Percentiles rank a stretch among this genome's conserved stretches.
phyloP scores from a whole-genome alignment of 2,113 vertebrate genomes.

The Myxocyprinus asiaticus region DNA sequence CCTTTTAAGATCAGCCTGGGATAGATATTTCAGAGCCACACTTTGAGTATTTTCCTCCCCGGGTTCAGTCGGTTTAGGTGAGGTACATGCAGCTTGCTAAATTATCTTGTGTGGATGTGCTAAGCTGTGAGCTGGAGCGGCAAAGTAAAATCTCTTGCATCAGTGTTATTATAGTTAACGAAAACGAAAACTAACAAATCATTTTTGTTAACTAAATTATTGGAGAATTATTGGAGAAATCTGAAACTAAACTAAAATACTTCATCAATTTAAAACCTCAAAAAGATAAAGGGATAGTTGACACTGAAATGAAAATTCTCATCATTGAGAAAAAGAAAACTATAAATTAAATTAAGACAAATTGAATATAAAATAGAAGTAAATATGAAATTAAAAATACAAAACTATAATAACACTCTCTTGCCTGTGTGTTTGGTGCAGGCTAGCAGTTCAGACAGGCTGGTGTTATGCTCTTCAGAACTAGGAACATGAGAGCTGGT shows the following conservation, averaged over 20 bases:
- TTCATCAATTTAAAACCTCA: too few species aligned
- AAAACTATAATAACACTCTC: not conserved
- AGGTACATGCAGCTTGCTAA: not conserved
- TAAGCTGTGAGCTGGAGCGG: conserved; percentile 57
- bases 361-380: too few species aligned
- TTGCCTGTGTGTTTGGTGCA: conserved; percentile 33
- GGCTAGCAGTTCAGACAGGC: conserved; percentile 34
- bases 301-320: too few species aligned
- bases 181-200: too few species aligned
- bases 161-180: not conserved
- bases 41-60: not conserved
- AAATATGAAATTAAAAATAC: too few species aligned
- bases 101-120: conserved; percentile 64
- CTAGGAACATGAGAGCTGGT: not conserved
- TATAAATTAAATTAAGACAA: too few species aligned
- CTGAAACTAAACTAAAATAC: too few species aligned
- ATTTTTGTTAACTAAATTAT: too few species aligned
- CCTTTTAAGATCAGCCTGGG: not conserved
- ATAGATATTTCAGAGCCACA: not conserved
- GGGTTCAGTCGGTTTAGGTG: not conserved
- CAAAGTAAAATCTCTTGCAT: conserved; percentile 66
- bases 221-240: too few species aligned
- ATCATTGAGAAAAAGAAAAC: too few species aligned
- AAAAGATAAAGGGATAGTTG: too few species aligned
- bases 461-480: too few species aligned